Base-by-base conservation (phyloP, 2,797 vertebrate genomes). In the Anisognathus igniventris region DNA sequence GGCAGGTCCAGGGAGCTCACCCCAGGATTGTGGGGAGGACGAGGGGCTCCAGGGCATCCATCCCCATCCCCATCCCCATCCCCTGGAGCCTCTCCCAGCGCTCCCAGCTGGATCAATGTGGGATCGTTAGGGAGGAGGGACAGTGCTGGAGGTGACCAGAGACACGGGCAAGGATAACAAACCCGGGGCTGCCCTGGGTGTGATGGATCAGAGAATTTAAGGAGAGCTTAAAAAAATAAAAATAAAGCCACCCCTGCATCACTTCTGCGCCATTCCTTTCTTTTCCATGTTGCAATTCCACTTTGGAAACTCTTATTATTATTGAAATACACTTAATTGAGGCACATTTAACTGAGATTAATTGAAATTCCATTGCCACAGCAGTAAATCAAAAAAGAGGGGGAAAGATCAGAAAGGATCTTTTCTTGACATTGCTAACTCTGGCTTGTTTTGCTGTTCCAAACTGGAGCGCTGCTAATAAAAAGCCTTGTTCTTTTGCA, bases 11-110 rank as follows among this genome's bases (percentile, higher is more conserved):
- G 98, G 98, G 98, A 99, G 98, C 98, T 99, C 98, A 98, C 98
- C 91, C 96, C 91, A 27, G 80, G 96, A 98, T 96, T 96, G 97
- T 82, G 97, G 86, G 98, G 98, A 98, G 98, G 98, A 97, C 96
- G 98, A 98, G 98, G 97, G 97, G 96, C 97, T 97, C 95, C 93
- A 95, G 95, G 89, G 96, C 98, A 99, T 99, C 98, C 96, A 97
- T 99, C 99, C 98, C 97, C 97, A 98, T 98, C 53, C 53, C 98
- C 96, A 97, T 99, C 99, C 98, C 97, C 97, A 98, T 98, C 53
- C 53, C 53, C 98, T 98, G 97, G 33, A 98, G 98, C 98, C 3
- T 5, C 98, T 57, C 5, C 54, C 54, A 24, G n/a, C 54, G 96
- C 94, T 96, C 98, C 97, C 98, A 96, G 98, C 98, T 93, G 95